phyloP scores from a whole-genome alignment of 2,888 invertebrate genomes.

The Orthosia gracilis region DNA sequence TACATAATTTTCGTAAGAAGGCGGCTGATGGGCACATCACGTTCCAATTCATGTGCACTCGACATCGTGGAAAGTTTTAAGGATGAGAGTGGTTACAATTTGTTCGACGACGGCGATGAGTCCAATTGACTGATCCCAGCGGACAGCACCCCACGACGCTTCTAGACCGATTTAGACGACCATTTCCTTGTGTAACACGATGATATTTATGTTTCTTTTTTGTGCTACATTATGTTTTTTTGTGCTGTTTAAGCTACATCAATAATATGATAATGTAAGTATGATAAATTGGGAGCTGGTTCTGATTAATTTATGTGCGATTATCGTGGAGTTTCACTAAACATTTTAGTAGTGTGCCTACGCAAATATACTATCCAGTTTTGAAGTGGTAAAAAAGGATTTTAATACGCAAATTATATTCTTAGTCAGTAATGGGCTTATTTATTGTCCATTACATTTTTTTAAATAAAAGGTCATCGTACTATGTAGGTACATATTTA shows the following conservation, averaged over 20 bases:
- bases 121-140: constrained; percentile 72
- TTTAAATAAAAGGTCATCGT: constrained; percentile 8
- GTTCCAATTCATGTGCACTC: constrained; percentile 52
- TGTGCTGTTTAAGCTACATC: not conserved
- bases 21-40: constrained; percentile 31
- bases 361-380: not conserved
- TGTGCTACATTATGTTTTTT: not conserved
- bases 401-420: not conserved
- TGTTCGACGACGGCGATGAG: constrained; percentile 57
- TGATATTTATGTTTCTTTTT: not conserved
- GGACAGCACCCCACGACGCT: constrained; percentile 63
- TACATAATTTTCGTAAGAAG: constrained; percentile 40
- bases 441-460: not conserved
- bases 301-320: not conserved
- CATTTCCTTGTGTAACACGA: constrained; percentile 28
- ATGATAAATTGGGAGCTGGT: not conserved
- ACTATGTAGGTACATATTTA: constrained; percentile 21
- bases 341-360: not conserved
- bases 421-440: not conserved
- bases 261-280: constrained; percentile 2
- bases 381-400: not conserved
- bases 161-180: constrained; percentile 49
- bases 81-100: constrained; percentile 80
- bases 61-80: constrained; percentile 80
- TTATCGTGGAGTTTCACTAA: not conserved